A percentile compares a stretch with the other conserved stretches of the same genome.
Conservation (phyloP, 2,888 invertebrate genomes). For the Oithona nana region DNA sequence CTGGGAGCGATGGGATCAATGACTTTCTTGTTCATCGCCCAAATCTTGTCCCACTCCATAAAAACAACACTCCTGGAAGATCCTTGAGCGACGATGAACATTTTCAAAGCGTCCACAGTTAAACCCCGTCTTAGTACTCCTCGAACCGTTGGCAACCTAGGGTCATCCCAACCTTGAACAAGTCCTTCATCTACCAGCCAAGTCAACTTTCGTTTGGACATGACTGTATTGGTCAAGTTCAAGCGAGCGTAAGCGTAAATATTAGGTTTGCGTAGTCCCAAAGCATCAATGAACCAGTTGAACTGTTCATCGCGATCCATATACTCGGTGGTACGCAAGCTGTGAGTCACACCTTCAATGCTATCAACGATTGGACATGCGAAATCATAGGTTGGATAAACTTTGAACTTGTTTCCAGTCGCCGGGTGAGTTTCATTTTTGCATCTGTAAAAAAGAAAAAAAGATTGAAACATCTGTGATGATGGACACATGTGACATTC, state of each 20-base stretch:
- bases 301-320: conserved; percentile 95
- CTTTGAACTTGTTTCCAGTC: conserved; percentile 86
- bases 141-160: conserved; percentile 91
- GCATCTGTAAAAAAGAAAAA: no score
- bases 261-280: conserved; percentile 66
- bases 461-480: no score
- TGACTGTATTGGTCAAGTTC: conserved; percentile 88
- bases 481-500: no score
- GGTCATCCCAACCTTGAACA: conserved; percentile 98
- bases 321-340: conserved; percentile 92
- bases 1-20: conserved; percentile 90
- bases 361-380: conserved; percentile 98
- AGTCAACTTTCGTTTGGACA: conserved; percentile 89
- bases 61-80: conserved; percentile 90
- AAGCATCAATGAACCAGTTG: conserved; percentile 82
- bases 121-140: conserved; percentile 87
- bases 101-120: conserved; percentile 87
- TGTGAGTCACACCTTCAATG: conserved; percentile 90
- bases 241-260: conserved; percentile 93
- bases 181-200: conserved; percentile 89
- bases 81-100: conserved; percentile 94
- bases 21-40: conserved; percentile 97
- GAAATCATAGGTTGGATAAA: conserved; percentile 98
- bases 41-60: conserved; percentile 99
- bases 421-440: conserved; percentile 85